phyloP scores from a whole-genome alignment of 2,797 vertebrate genomes.

The Macroramphosus scolopax region DNA sequence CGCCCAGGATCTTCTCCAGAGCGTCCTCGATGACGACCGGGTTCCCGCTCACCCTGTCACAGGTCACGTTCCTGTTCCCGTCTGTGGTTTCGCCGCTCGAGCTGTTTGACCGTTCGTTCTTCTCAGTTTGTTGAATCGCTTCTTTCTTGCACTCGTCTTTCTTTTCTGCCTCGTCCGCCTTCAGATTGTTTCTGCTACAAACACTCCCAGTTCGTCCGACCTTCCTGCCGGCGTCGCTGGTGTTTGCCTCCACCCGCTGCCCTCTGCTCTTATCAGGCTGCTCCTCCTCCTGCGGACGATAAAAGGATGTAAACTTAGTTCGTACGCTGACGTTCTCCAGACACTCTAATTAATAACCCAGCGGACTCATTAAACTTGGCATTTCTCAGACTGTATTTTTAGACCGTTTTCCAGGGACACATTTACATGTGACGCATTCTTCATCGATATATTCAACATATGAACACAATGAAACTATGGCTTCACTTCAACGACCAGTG shows the following conservation, averaged over 20 bases:
- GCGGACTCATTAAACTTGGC: slow-evolving; percentile 39
- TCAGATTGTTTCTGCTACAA: slow-evolving; percentile 26
- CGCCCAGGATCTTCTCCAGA: slow-evolving; percentile 80
- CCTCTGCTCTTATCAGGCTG: slow-evolving; percentile 73
- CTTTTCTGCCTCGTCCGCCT: slow-evolving; percentile 49
- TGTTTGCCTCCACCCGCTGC: slow-evolving; percentile 72
- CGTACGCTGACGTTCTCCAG: slow-evolving; percentile 44
- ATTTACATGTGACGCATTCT: neutral
- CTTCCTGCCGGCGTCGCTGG: slow-evolving; percentile 72
- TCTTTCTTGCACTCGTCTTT: slow-evolving; percentile 46
- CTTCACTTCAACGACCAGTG: too few species aligned
- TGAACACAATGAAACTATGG: too few species aligned
- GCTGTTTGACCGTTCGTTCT: slow-evolving; percentile 16
- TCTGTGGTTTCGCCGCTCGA: slow-evolving; percentile 13
- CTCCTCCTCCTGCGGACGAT: slow-evolving; percentile 62
- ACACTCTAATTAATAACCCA: slow-evolving; percentile 46
- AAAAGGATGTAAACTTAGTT: slow-evolving; percentile 62
- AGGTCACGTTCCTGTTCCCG: slow-evolving; percentile 39
- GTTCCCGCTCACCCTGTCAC: slow-evolving; percentile 79
- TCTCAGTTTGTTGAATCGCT: slow-evolving; percentile 10
- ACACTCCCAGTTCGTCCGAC: slow-evolving; percentile 34
- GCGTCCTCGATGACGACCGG: slow-evolving; percentile 84
- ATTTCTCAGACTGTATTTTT: slow-evolving; percentile 50
- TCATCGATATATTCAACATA: too few species aligned
- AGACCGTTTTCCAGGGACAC: slow-evolving; percentile 26